Evolutionary conservation across 2,888 invertebrate species (phyloP).

Genomic region (Hermaeophaga mercurialis): DNA sequence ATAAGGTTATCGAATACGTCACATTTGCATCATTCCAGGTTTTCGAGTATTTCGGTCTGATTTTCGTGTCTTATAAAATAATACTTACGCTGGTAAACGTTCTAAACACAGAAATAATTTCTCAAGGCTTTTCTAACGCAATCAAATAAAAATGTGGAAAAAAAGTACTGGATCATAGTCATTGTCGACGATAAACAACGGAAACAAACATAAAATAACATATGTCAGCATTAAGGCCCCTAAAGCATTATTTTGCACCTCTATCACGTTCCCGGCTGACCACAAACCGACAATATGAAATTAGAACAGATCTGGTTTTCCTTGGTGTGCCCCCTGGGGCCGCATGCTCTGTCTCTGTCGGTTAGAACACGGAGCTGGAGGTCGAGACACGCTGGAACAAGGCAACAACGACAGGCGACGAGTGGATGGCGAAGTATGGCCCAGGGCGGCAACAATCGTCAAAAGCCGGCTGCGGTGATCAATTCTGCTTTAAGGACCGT

Average conservation of each 20-base stretch:
- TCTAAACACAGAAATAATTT: no score
- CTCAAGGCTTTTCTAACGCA: not conserved
- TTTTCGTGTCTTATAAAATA: no score
- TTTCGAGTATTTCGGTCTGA: no score
- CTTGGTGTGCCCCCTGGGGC: conserved; percentile 26
- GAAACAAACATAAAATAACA: conserved; percentile 34
- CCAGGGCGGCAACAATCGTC: not conserved
- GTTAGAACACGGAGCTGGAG: not conserved
- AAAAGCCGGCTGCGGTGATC: no score
- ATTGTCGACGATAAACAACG: conserved; percentile 12
- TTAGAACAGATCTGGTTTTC: conserved; percentile 39
- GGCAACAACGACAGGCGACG: not conserved
- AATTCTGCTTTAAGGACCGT: no score
- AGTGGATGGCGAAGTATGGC: not conserved
- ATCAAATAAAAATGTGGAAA: conserved; percentile 10
- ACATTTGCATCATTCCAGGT: no score
- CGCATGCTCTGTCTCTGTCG: not conserved
- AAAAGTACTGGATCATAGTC: not conserved
- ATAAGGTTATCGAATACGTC: no score
- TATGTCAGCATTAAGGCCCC: conserved; percentile 37
- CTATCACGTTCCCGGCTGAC: conserved; percentile 40
- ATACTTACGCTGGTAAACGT: no score
- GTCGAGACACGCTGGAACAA: not conserved
- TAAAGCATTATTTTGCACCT: conserved; percentile 37
- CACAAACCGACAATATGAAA: conserved; percentile 41